A percentile compares a stretch with the other conserved stretches of the same genome.
Conservation (phyloP, 2,797 vertebrate genomes). For the Acomys russatus region DNA sequence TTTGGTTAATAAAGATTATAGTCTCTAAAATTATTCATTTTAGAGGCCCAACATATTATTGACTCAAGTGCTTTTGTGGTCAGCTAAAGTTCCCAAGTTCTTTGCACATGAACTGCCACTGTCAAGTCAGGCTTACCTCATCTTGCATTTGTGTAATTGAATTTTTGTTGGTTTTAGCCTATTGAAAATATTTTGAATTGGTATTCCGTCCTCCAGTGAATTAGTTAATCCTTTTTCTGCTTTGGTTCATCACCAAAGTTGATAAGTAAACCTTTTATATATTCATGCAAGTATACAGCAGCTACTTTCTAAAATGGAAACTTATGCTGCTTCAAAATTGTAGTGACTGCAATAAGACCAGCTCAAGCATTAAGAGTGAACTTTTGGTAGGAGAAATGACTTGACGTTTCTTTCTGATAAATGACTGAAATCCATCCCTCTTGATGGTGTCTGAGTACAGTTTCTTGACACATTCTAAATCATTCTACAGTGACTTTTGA, state of each 20-base stretch:
- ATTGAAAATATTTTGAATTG: constrained; percentile 77
- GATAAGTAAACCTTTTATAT: constrained; percentile 79
- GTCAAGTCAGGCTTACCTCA: constrained; percentile 58
- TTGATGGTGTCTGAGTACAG: constrained; percentile 46
- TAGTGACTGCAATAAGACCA: constrained; percentile 38
- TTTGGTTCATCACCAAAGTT: constrained; percentile 77
- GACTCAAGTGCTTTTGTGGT: constrained; percentile 65
- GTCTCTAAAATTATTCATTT: constrained; percentile 67
- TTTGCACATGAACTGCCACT: constrained; percentile 58
- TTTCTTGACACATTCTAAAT: constrained; percentile 70
- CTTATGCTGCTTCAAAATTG: constrained; percentile 54
- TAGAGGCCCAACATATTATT: constrained; percentile 51
- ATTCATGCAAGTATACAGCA: constrained; percentile 72
- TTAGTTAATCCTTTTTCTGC: constrained; percentile 73
- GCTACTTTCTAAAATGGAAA: constrained; percentile 71
- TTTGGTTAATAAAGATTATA: constrained; percentile 61
- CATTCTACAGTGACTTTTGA: constrained; percentile 59
- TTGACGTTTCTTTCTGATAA: constrained; percentile 60
- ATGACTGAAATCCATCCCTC: constrained; percentile 62
- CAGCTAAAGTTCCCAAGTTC: constrained; percentile 46
- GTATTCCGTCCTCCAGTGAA: constrained; percentile 69
- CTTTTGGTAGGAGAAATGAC: constrained; percentile 56
- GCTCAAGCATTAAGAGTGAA: constrained; percentile 36
- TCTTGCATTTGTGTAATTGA: constrained; percentile 76
- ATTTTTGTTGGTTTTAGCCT: constrained; percentile 78